phyloP scores from a whole-genome alignment of 2,888 invertebrate species.

The Euproctis similis region DNA sequence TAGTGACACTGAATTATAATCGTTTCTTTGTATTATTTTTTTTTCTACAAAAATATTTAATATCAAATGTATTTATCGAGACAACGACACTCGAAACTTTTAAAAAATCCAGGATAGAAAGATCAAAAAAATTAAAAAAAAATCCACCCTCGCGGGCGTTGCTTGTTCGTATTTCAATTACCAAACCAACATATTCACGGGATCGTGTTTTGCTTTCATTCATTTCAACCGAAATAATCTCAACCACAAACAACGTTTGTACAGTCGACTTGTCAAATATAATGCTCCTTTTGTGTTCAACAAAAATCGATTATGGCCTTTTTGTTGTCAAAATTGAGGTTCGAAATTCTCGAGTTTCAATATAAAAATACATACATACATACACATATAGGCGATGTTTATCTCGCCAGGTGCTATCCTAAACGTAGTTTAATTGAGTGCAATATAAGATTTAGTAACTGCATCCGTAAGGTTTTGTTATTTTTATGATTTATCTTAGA shows the following conservation, averaged over 20 bases:
- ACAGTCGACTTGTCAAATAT: constrained; percentile 74
- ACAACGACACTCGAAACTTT: constrained; percentile 38
- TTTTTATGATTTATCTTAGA: constrained; percentile 5
- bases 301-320: constrained; percentile 73
- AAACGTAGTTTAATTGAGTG: constrained; percentile 69
- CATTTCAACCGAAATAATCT: constrained; percentile 75
- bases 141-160: constrained; percentile 46
- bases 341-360: constrained; percentile 69
- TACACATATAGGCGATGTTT: too few relatives aligned
- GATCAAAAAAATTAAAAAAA: constrained; percentile 47
- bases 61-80: constrained; percentile 19
- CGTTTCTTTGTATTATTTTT: too few relatives aligned
- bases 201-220: constrained; percentile 73
- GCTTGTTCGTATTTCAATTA: constrained; percentile 71
- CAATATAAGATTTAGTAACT: constrained; percentile 29
- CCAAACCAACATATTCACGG: constrained; percentile 57
- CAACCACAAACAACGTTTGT: constrained; percentile 70
- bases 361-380: too few relatives aligned
- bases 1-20: too few relatives aligned
- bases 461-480: constrained; percentile 16
- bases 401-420: constrained; percentile 67
- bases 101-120: constrained; percentile 14
- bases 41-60: constrained; percentile 11
- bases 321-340: constrained; percentile 76
- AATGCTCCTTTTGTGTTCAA: constrained; percentile 64